Conservation (phyloP, 2,113 vertebrate species). For the Epinephelus fuscoguttatus region DNA sequence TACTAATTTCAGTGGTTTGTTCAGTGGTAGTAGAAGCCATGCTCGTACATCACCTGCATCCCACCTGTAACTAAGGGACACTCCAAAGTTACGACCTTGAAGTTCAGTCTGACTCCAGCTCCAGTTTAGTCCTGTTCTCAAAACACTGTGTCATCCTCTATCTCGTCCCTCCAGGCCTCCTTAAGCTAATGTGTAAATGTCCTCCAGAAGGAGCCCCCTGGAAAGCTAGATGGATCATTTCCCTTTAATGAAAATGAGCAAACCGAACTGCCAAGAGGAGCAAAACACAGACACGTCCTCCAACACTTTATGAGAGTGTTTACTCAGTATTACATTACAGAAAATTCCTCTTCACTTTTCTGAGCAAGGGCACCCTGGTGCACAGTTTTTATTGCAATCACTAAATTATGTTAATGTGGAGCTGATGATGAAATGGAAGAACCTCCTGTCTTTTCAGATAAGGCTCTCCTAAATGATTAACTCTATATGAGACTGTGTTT, state of each 20-base stretch:
- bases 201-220: background rate
- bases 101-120: background rate
- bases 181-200: conserved; percentile 12
- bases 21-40: background rate
- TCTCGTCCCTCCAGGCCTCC: conserved; percentile 1
- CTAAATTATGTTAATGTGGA: conserved; percentile 45
- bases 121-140: background rate
- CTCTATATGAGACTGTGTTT: conserved; percentile 14
- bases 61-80: background rate
- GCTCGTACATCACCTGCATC: background rate
- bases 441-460: conserved; percentile 45
- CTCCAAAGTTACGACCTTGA: background rate
- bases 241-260: conserved; percentile 17
- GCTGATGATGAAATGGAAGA: conserved; percentile 36
- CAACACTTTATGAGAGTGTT: background rate
- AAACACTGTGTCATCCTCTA: background rate
- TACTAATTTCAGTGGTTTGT: background rate
- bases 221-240: conserved; percentile 1
- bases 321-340: background rate
- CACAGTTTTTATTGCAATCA: conserved; percentile 24
- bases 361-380: background rate
- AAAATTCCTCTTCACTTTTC: conserved; percentile 8
- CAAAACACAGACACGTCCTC: conserved; percentile 11
- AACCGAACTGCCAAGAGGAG: conserved; percentile 6
- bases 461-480: conserved; percentile 31